These are phyloP conservation scores for Neomorphus geoffroyi DNA, from an alignment of 2,797 vertebrate species.

Conservation along the genomic window DNA sequence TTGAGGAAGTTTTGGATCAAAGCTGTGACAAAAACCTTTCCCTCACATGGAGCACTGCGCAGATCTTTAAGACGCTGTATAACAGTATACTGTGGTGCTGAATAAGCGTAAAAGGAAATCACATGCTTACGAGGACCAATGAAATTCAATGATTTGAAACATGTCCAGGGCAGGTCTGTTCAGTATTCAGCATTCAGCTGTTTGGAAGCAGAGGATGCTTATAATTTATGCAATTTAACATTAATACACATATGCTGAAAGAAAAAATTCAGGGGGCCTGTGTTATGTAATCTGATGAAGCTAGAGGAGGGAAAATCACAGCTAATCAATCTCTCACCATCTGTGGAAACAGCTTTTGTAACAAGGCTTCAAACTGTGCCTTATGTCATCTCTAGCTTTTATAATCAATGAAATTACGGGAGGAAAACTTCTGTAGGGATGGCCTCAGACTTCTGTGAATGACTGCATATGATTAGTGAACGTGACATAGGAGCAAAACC, in stretches of 20 bases:
- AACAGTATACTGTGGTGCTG: neutral
- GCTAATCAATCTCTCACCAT: neutral
- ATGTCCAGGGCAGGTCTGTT: neutral
- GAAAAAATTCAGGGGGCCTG: neutral
- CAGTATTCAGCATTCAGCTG: neutral
- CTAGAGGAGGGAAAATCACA: neutral
- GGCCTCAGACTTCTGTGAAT: neutral
- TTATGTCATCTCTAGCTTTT: neutral
- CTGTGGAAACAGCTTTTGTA: neutral
- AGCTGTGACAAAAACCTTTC: neutral
- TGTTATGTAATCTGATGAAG: neutral
- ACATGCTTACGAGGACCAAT: neutral
- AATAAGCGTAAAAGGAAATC: neutral
- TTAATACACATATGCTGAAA: neutral
- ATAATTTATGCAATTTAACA: neutral
- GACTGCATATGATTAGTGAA: neutral
- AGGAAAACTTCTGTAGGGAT: neutral
- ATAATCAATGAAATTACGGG: neutral
- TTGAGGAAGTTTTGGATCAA: neutral
- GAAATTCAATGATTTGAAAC: neutral
- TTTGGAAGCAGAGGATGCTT: neutral
- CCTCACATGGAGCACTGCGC: neutral
- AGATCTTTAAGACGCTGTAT: neutral
- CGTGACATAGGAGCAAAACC: neutral
- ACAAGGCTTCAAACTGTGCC: neutral